Conservation (phyloP, 2,113 vertebrate species). For the Bufo bufo region DNA sequence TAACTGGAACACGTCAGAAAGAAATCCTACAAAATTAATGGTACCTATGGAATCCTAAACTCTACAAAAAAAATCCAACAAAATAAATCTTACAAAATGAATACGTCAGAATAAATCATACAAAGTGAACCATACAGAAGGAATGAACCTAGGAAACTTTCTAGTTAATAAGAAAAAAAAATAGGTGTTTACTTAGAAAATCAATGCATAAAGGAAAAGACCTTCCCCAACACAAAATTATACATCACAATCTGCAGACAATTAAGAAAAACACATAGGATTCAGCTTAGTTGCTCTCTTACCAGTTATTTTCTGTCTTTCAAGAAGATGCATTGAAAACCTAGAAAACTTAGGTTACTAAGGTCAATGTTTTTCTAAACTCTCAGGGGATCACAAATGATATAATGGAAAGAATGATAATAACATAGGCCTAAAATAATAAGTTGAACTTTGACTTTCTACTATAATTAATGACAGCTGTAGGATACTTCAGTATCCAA, state of each 20-base stretch:
- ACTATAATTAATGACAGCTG: conserved; percentile 12
- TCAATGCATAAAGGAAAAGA: neutral
- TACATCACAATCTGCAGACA: neutral
- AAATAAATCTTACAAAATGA: no score
- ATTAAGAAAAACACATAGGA: neutral
- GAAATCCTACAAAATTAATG: no score
- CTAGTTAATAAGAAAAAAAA: no score
- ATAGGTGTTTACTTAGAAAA: no score
- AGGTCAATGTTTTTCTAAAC: neutral
- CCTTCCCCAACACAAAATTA: neutral
- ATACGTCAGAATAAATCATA: no score
- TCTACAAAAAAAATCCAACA: no score
- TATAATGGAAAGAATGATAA: conserved; percentile 34
- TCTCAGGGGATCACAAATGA: neutral
- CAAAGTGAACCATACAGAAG: no score
- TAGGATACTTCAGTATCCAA: neutral
- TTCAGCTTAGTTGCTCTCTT: neutral
- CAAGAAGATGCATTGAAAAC: neutral
- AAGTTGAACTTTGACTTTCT: conserved; percentile 13
- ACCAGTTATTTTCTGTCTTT: conserved; percentile 4
- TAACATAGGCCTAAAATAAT: conserved; percentile 13
- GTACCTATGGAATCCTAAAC: no score
- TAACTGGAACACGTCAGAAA: no score
- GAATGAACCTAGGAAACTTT: no score
- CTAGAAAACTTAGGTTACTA: neutral